These are phyloP conservation scores for Drosophila lutescens DNA, from an alignment of 2,888 invertebrate genomes.

Conservation along the genomic window DNA sequence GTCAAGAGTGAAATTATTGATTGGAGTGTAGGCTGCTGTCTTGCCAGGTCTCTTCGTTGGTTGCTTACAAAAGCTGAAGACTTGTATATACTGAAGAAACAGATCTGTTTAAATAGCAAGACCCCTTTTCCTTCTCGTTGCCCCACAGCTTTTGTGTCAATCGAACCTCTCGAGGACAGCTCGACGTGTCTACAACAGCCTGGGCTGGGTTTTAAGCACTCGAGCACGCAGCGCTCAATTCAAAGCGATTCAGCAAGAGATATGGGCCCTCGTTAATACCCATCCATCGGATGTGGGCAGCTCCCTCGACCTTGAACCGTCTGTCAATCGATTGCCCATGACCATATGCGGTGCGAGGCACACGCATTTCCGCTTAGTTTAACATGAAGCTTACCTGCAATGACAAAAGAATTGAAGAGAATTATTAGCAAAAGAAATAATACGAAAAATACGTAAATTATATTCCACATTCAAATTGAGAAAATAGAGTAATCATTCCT, in stretches of 20 bases:
- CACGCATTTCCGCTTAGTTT: constrained; percentile 34
- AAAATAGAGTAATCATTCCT: not conserved
- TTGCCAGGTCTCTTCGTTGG: not conserved
- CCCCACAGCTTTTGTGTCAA: constrained; percentile 29
- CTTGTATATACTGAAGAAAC: not conserved
- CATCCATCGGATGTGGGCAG: constrained; percentile 49
- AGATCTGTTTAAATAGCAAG: constrained; percentile 26
- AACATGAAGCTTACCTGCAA: constrained; percentile 42
- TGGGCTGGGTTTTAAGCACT: constrained; percentile 58
- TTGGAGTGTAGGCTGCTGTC: not conserved
- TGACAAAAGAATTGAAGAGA: constrained; percentile 9
- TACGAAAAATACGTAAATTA: not conserved
- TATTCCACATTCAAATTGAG: not conserved
- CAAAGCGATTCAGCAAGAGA: constrained; percentile 48
- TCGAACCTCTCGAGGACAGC: constrained; percentile 50
- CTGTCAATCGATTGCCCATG: constrained; percentile 57
- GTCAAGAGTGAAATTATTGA: constrained; percentile 8
- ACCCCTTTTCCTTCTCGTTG: constrained; percentile 6
- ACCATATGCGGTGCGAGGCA: constrained; percentile 10
- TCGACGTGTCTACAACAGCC: constrained; percentile 25
- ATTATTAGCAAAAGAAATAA: constrained; percentile 1
- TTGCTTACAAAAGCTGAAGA: not conserved
- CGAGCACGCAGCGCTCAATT: constrained; percentile 57
- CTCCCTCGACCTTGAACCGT: constrained; percentile 58
- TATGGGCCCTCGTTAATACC: constrained; percentile 22